Evolutionary conservation across 2,797 vertebrate species (phyloP), one percentile per base, ranked within the genome.

Genomic region (Artibeus jamaicensis): DNA sequence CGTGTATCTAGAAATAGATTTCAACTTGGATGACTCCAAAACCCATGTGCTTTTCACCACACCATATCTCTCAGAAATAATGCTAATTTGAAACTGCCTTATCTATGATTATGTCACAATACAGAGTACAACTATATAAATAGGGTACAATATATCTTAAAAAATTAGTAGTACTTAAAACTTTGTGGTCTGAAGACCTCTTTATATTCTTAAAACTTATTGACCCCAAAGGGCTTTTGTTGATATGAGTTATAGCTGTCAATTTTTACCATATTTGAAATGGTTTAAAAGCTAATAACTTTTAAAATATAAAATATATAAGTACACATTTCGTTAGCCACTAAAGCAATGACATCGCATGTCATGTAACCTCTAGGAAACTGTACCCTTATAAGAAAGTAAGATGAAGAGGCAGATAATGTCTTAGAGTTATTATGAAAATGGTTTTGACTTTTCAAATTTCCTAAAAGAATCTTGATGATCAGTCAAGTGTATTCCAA

Each of bases 221-320:
- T 83, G 71, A 86, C 42, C 32, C 48, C 26, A 76, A 48, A 68
- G 65, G 71, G 26, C 89, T 91, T 92, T 89, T 92, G 50, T 96
- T 79, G 79, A 85, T 73, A 6, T 81, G 39, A 24, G 6, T 67
- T 89, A 21, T 87, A n/a, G 48, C 22, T 89, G 44, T 90, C 12
- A 77, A 3, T 86, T 96, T 93, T 94, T 95, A 79, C n/a, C n/a
- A 62, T 92, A 86, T 92, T 90, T 87, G 34, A 94, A 85, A 78
- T 95, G 22, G 24, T 57, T 57, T 46, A 42, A 95, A 95, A 83
- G 70, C 34, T 6, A 14, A 89, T 16, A 84, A 53, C 44, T 79
- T 53, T 68, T 24, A 94, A 86, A 78, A 74, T 9, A 15, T n/a
- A 34, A 57, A 71, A 14, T 68, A 16, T 42, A 1, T 74, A 53